Evolutionary conservation across 2,888 invertebrate genomes (phyloP).

Genomic region (Tetropium fuscum): DNA sequence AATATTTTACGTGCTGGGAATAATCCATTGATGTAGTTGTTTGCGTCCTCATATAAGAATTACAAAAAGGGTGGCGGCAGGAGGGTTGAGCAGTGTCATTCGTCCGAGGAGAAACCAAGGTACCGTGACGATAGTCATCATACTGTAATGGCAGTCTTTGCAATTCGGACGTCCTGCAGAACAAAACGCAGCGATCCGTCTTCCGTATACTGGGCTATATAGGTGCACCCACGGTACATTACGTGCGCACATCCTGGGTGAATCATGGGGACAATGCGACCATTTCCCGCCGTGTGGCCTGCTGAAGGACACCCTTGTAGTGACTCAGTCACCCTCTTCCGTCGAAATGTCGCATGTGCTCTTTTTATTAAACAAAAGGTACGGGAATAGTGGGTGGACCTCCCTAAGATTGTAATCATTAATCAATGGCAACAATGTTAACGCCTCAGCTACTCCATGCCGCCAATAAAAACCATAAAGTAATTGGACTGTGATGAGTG

Average conservation of each 20-base stretch:
- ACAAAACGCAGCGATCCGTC: slow-evolving; percentile 54
- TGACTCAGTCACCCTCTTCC: slow-evolving; percentile 42
- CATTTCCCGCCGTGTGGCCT: slow-evolving; percentile 53
- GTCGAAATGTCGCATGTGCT: slow-evolving; percentile 44
- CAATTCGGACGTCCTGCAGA: slow-evolving; percentile 39
- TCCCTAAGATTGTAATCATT: slow-evolving; percentile 33
- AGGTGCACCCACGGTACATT: slow-evolving; percentile 63
- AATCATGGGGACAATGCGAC: slow-evolving; percentile 62
- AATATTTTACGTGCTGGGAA: slow-evolving; percentile 48
- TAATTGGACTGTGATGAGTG: too few species aligned
- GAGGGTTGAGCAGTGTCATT: slow-evolving; percentile 31
- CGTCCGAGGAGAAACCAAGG: slow-evolving; percentile 40
- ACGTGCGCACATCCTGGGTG: slow-evolving; percentile 62
- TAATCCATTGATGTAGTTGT: slow-evolving; percentile 39
- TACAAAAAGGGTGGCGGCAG: slow-evolving; percentile 22
- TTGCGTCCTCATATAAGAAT: slow-evolving; percentile 32
- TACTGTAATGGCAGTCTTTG: slow-evolving; percentile 42
- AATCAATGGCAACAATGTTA: slow-evolving; percentile 36
- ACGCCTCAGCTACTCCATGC: slow-evolving; percentile 2
- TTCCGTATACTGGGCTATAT: slow-evolving; percentile 53
- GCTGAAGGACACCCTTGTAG: slow-evolving; percentile 28
- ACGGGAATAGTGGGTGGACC: slow-evolving; percentile 36
- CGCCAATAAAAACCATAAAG: background rate
- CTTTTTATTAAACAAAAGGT: slow-evolving; percentile 44
- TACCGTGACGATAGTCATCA: slow-evolving; percentile 36